Conservation (phyloP, 2,113 vertebrate species). For the Lepus europaeus region DNA sequence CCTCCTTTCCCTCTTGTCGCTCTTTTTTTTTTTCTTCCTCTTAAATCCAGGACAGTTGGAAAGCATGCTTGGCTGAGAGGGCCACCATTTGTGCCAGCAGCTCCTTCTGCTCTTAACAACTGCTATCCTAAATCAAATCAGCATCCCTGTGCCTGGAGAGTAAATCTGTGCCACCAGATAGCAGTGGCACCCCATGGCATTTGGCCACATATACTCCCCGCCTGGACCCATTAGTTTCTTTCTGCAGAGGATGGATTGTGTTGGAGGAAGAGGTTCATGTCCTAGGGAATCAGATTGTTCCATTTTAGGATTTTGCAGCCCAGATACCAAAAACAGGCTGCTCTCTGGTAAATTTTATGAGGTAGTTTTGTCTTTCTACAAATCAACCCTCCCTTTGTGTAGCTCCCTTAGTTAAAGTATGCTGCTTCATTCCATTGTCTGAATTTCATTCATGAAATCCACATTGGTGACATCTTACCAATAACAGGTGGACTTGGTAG, state of each 20-base stretch:
- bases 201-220: not conserved
- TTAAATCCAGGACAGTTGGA: constrained; percentile 87
- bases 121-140: constrained; percentile 89
- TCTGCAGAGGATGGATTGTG: not conserved
- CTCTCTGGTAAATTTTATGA: constrained; percentile 20
- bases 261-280: not conserved
- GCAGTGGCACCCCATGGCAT: not conserved
- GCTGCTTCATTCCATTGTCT: constrained; percentile 48
- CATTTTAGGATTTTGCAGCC: not conserved
- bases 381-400: rapidly evolving
- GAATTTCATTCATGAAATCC: not conserved
- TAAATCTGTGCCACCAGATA: constrained; percentile 73
- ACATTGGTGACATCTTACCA: not conserved
- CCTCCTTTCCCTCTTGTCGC: constrained; percentile 46
- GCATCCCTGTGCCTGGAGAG: constrained; percentile 73
- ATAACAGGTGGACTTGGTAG: not conserved
- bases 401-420: not conserved
- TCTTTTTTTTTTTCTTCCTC: constrained; percentile 58
- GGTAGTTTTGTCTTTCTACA: not conserved
- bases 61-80: constrained; percentile 82
- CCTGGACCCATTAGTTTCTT: constrained; percentile 14
- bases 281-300: constrained; percentile 1
- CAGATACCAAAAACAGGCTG: not conserved
- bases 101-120: constrained; percentile 90
- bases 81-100: constrained; percentile 81